Conservation (phyloP, 1,140 invertebrate genomes). For the Bombus superbus region DNA sequence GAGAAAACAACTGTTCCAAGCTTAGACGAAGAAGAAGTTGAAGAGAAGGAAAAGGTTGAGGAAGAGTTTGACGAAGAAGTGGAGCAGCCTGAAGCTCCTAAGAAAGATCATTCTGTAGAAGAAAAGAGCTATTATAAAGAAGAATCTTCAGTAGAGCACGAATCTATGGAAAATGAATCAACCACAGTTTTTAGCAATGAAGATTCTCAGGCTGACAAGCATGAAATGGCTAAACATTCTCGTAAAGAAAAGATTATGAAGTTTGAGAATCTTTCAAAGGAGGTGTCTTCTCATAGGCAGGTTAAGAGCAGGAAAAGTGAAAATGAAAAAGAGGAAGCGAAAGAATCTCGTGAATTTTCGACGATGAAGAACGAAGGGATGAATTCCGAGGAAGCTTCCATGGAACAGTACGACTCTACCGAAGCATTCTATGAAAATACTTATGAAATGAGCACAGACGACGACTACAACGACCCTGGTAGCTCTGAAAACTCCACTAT, state of each 20-base stretch:
- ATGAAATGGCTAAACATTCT: conserved; percentile 4
- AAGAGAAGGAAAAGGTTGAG: neutral
- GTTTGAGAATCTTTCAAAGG: conserved; percentile 24
- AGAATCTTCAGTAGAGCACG: conserved; percentile 2
- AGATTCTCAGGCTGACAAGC: conserved; percentile 10
- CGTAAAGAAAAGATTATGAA: conserved; percentile 31
- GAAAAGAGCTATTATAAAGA: conserved; percentile 15
- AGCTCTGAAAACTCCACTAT: neutral
- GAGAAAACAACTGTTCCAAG: conserved; percentile 6
- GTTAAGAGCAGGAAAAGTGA: neutral
- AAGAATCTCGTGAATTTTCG: conserved; percentile 23
- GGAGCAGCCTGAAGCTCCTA: conserved; percentile 33
- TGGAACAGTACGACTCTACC: conserved; percentile 48
- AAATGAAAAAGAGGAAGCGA: conserved; percentile 21
- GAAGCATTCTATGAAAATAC: conserved; percentile 31
- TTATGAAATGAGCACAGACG: conserved; percentile 7
- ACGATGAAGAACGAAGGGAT: conserved; percentile 30
- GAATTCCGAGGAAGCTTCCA: conserved; percentile 29
- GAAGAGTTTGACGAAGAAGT: conserved; percentile 10
- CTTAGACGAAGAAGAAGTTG: neutral
- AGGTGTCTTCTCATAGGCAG: neutral
- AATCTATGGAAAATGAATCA: conserved; percentile 10
- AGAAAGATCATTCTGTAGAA: conserved; percentile 3
- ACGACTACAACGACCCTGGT: conserved; percentile 20
- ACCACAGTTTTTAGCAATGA: neutral